Base-by-base conservation (phyloP, 2,797 vertebrate genomes). In the Pangasius macronema region DNA sequence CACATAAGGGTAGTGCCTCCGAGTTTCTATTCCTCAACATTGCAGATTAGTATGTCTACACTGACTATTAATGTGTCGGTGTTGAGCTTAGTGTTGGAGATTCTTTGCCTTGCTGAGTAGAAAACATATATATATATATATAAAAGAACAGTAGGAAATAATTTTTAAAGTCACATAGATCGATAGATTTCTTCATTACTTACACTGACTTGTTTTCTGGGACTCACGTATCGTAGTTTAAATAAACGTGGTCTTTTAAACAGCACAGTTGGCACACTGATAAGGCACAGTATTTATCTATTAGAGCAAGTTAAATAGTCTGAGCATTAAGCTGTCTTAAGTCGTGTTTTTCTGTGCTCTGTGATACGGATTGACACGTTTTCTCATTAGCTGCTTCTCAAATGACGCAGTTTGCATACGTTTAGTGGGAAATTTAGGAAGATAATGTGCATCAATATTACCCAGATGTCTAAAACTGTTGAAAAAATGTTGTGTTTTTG, bases 1-100 rank as follows among this genome's bases (percentile, higher is more conserved):
- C 86, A 87, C 51, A 36, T 65, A 49, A 65, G 59, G 88, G 72
- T 55, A 82, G 59, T 6, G 33, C 68, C 82, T 27, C 70, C 3
- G 27, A 68, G 59, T 57, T 79, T 80, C 51, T 68, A 7, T 22
- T 67, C 42, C 72, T 33, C 46, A n/a, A 16, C 70, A 18, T 22
- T n/a, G 59, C 59, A 30, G 68, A 83, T 42, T 36, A 68, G 27
- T 49, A 5, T 3, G 24, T 27, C 20, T 46, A 8, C 46, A 61
- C 70, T 20, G 5, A 22, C 65, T 59, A 55, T 16, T 72, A 42
- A 68, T 18, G 24, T 18, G 10, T 51, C 51, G 5, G 53, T 9
- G 3, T 79, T 33, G 33, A 42, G 53, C 77, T 73, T 36, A 3
- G 53, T 10, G 2, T 72, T 61, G 51, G 14, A 8, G 33, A 42